Evolutionary conservation across 2,113 vertebrate species (phyloP), one percentile per base, ranked within the genome.

Genomic region (Oryzias curvinotus): DNA sequence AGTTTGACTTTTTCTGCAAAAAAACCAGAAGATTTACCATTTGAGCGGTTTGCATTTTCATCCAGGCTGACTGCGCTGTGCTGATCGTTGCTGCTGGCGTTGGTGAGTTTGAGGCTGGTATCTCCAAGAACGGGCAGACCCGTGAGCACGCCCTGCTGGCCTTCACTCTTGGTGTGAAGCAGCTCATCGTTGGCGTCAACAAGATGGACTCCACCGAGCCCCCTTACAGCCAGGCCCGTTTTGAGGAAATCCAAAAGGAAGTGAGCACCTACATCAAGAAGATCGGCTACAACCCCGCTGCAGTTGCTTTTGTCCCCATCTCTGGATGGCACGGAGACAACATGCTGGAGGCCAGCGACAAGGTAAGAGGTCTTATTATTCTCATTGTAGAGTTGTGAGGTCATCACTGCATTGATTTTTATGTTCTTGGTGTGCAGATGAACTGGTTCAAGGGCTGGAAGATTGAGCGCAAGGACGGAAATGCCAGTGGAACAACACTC

Each of bases 171-270:
- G 92, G 92, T 18, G 92, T 93, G 46, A 93, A 93, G 77, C 92
- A 93, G 86, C 90, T 93, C 56, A 90, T 93, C 0, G 90, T 91
- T 1, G 91, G 91, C 0, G 88, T 93, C 75, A 92, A 93, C 90
- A 93, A 93, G 86, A 93, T 93, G 92, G 91, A 92, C 86, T 91
- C 87, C 75, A 93, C 92, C 0, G 92, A 93, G 84, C 91, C 92
- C 78, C 84, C 90, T 8, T 93, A 92, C 88, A 90, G 89, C 87
- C 85, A 90, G 82, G 28, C 60, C 23, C 91, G 91, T 80, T 92
- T 81, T 3, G 90, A 93, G 77, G 92, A 93, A 49, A 93, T 93
- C 88, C 75, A 74, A 41, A 92, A 93, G 88, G 92, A 93, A 90
- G 91, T 93, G 78, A 91, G 87, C 77, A 59, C 84, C 36, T 93